These are phyloP conservation scores for Alosa sapidissima DNA, from an alignment of 2,797 vertebrate species.

Conservation along the genomic window DNA sequence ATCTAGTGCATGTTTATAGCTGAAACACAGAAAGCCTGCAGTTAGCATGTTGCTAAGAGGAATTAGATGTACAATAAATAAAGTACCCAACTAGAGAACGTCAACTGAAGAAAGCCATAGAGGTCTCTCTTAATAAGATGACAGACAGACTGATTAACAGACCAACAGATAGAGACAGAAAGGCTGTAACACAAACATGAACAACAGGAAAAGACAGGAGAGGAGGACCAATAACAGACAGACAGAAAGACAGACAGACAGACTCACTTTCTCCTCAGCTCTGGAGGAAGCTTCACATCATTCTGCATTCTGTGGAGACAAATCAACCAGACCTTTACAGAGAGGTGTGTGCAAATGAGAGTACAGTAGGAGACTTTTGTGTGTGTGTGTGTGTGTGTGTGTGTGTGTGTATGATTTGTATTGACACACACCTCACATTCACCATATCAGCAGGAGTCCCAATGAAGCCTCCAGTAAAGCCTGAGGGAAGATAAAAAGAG, in stretches of 20 bases:
- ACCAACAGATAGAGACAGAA: neutral
- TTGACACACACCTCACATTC: conserved; percentile 83
- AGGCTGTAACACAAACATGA: too few relatives aligned
- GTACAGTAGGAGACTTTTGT: too few relatives aligned
- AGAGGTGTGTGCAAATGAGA: neutral
- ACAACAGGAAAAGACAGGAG: too few relatives aligned
- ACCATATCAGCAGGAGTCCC: conserved; percentile 92
- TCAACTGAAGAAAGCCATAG: neutral
- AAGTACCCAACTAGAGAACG: conserved; percentile 58
- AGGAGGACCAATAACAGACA: neutral
- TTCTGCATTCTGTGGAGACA: conserved; percentile 89
- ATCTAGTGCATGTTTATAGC: conserved; percentile 91
- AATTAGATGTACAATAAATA: too few relatives aligned
- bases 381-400: conserved; percentile 35
- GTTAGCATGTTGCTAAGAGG: neutral
- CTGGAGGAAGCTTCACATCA: conserved; percentile 85
- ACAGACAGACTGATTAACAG: neutral
- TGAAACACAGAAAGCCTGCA: conserved; percentile 49
- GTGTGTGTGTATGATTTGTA: neutral
- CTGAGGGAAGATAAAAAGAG: conserved; percentile 62
- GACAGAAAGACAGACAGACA: neutral
- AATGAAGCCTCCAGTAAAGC: conserved; percentile 87
- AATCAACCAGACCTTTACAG: neutral
- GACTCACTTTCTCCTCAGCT: conserved; percentile 90
- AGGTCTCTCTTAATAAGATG: too few relatives aligned